A percentile compares a stretch with the other conserved stretches of the same genome.
phyloP scores from a whole-genome alignment of 1,140 invertebrate species.

The Trichogramma pretiosum region DNA sequence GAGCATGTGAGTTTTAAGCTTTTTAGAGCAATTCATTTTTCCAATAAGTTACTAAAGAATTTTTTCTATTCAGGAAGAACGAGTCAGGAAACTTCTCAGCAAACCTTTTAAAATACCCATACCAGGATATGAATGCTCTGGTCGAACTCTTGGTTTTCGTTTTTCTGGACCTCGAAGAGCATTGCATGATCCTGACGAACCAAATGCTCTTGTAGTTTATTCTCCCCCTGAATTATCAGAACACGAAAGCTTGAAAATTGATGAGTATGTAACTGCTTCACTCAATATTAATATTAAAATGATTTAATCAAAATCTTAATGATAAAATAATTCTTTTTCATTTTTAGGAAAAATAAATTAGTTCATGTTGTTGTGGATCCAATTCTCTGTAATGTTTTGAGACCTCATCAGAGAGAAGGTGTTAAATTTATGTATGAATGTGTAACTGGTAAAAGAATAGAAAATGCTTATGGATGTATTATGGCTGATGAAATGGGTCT shows the following conservation, averaged over 20 bases:
- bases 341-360: conserved; percentile 32
- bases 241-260: conserved; percentile 74
- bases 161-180: conserved; percentile 61
- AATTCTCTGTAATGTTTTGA: conserved; percentile 74
- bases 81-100: conserved; percentile 75
- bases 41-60: too few relatives aligned
- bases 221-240: conserved; percentile 71
- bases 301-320: too few relatives aligned
- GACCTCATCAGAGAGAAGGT: conserved; percentile 98
- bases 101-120: conserved; percentile 93
- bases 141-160: conserved; percentile 65
- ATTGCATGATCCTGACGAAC: conserved; percentile 88
- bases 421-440: conserved; percentile 99
- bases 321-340: conserved; percentile 7
- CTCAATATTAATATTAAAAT: neutral
- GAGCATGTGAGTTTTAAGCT: conserved; percentile 38
- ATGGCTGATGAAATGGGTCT: conserved; percentile 99
- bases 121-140: conserved; percentile 74
- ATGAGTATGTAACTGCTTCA: conserved; percentile 52
- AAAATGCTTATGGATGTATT: conserved; percentile 85
- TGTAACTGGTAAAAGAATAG: conserved; percentile 86
- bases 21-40: conserved; percentile 3
- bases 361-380: conserved; percentile 71
- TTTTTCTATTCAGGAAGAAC: conserved; percentile 51
- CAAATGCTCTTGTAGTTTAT: conserved; percentile 88